phyloP scores from a whole-genome alignment of 1,140 invertebrate genomes.

The Asobara japonica region DNA sequence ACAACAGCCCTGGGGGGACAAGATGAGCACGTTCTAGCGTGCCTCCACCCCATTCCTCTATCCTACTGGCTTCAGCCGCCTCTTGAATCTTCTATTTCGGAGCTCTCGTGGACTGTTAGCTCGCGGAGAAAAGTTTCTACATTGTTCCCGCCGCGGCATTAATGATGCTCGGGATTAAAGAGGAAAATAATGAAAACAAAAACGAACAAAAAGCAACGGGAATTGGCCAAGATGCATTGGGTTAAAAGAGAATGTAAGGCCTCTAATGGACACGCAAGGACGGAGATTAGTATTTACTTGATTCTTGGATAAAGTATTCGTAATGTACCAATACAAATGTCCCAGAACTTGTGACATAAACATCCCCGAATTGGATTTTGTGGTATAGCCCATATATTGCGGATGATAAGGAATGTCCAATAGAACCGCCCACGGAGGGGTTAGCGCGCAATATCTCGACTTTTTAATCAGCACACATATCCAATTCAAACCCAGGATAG shows the following conservation, averaged over 20 bases:
- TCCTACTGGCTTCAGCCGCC: neutral
- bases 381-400: too few relatives aligned
- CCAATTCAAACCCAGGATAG: neutral
- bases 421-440: too few relatives aligned
- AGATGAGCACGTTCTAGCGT: neutral
- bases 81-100: neutral
- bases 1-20: conserved; percentile 19
- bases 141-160: conserved; percentile 16
- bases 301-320: too few relatives aligned
- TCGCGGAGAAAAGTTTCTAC: conserved; percentile 11
- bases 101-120: neutral
- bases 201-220: neutral
- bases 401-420: too few relatives aligned
- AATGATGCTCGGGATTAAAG: neutral
- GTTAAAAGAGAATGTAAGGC: too few relatives aligned
- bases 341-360: too few relatives aligned
- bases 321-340: too few relatives aligned
- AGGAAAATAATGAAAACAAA: neutral
- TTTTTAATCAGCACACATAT: too few relatives aligned
- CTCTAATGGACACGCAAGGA: too few relatives aligned
- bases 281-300: too few relatives aligned
- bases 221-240: neutral
- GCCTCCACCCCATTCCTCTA: neutral
- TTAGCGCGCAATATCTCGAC: too few relatives aligned
- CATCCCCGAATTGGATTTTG: too few relatives aligned